Evolutionary conservation across 2,113 vertebrate genomes (phyloP), one percentile per base, ranked within the genome.

Genomic region (Dipodomys stephensi): DNA sequence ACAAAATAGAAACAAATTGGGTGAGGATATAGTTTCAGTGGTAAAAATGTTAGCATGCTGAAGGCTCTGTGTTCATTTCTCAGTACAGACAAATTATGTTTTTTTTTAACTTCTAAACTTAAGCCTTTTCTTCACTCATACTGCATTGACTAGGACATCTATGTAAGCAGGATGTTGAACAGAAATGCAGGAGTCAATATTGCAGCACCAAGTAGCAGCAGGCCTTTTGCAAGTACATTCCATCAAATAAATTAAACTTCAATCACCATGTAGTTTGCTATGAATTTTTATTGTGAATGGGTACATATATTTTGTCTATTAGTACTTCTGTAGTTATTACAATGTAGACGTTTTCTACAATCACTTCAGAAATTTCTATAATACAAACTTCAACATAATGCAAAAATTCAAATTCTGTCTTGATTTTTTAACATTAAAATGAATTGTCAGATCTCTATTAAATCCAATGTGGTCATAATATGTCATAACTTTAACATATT

Each of bases 401-500:
- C 53, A 57, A 18, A 57, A 13, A 57, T 57, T 57, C 53, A 57
- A 57, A 57, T 57, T 13, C 73, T 64, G 53, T 46, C 11, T 67
- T 89, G 20, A 94, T 49, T 90, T 86, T 76, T 90, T 3, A 90
- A 77, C 27, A 23, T 57, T 72, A 46, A 87, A 92, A 86, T 20
- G 68, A 77, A 72, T 16, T 88, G 87, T 2, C 39, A 39, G 23
- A 78, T 85, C 74, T 64, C 1, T 91, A 35, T 20, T 93, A 83
- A 93, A 82, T 19, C 8, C 23, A 28, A 62, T 13, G 28, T 83
- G 32, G n/a, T 68, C 69, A 30, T 46, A 7, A 60, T 67, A 35
- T 90, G 44, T 46, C 88, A 49, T n/a, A 2, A 1, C 78, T 87
- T 94, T 81, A 94, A 77, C 81, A 82, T 67, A 78, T 89, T 82